Evolutionary conservation across 2,888 invertebrate species (phyloP).

Genomic region (Helicoverpa assulta): DNA sequence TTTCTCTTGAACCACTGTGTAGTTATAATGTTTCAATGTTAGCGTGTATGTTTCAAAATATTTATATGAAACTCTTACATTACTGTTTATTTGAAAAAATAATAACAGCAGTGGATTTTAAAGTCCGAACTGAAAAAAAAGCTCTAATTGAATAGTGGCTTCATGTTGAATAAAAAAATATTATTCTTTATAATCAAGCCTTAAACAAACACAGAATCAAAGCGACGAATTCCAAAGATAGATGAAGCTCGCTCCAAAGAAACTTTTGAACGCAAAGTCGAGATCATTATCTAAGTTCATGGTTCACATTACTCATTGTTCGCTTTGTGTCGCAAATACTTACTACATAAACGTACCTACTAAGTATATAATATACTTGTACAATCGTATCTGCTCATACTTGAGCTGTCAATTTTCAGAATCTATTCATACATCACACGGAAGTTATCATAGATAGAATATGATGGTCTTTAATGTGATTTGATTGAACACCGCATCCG

Average conservation of each 20-base stretch:
- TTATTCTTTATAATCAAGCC: background rate
- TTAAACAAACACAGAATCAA: slow-evolving; percentile 36
- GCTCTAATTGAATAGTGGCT: too few relatives aligned
- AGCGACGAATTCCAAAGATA: slow-evolving; percentile 35
- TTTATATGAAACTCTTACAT: too few relatives aligned
- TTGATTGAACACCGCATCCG: slow-evolving; percentile 54
- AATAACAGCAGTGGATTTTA: too few relatives aligned
- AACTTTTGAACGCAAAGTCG: slow-evolving; percentile 49
- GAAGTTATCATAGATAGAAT: slow-evolving; percentile 54
- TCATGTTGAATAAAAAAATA: too few relatives aligned
- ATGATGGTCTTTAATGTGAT: slow-evolving; percentile 51
- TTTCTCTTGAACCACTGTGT: too few relatives aligned
- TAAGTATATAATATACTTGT: slow-evolving; percentile 21
- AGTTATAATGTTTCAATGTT: too few relatives aligned
- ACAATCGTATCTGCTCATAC: slow-evolving; percentile 37
- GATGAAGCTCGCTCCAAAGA: slow-evolving; percentile 45
- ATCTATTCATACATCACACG: slow-evolving; percentile 51
- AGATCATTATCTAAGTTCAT: slow-evolving; percentile 58
- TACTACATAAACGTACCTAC: slow-evolving; percentile 34
- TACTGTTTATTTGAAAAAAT: too few relatives aligned
- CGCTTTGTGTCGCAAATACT: slow-evolving; percentile 52
- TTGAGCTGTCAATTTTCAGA: slow-evolving; percentile 58
- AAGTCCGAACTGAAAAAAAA: too few relatives aligned
- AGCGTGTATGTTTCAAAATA: too few relatives aligned
- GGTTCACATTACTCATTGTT: slow-evolving; percentile 56